Evolutionary conservation across 2,888 invertebrate species (phyloP), one percentile per base, ranked within the genome.

Genomic region (Tetropium fuscum): DNA sequence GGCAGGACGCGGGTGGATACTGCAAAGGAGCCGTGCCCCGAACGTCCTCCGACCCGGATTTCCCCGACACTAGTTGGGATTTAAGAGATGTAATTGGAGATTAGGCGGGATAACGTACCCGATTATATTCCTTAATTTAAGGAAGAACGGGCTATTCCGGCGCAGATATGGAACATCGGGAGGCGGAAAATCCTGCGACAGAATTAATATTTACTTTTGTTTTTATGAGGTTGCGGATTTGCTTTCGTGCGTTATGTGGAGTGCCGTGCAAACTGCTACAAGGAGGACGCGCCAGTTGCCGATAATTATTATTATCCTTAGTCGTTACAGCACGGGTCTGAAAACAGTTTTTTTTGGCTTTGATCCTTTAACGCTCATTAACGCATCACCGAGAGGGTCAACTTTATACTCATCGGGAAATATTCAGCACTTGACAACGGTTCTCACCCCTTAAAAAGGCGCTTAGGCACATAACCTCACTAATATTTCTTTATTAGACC

Each of bases 81-180:
- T 74, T 73, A 65, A 66, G 68, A 66, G 69, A 67, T 72, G 74
- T 74, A 74, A 74, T 74, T 73, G 74, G 72, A 72, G 74, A 72
- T 74, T 73, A 73, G 68, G 70, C 60, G 62, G 71, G 72, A 72
- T 70, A 69, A 69, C 70, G 64, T 58, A 58, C 64, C 64, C 68
- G 72, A 74, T 74, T 74, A 74, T 74, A 73, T 70, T 70, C 71
- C 67, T 64, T 66, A 69, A 72, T 69, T 71, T 68, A 69, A 70
- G 69, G 68, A 48, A 18, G 22, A 36, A 48, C 48, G 48, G 67
- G 65, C 65, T 58, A 62, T 56, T 63, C 59, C 57, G 56, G 32
- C 41, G 60, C 54, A 57, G 64, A 64, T 57, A 58, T 58, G 60
- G 61, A 48, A n/a, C 40, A 41, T 20, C 40, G 40, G 40, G 19